Conservation (phyloP, 2,888 invertebrate species). For the Oscheius sp. region DNA sequence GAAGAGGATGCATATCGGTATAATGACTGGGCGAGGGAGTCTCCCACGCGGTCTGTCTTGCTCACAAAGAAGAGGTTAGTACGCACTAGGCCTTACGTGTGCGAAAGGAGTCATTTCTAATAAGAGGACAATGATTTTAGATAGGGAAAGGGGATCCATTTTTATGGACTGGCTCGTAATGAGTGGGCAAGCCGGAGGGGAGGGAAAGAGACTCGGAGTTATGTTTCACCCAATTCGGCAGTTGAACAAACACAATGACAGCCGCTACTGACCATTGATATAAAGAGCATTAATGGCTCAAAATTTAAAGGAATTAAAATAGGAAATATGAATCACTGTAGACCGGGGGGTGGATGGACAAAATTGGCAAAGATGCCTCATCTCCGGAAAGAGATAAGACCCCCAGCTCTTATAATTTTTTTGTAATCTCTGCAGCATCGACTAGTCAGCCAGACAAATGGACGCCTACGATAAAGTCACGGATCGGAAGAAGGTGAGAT, state of each 20-base stretch:
- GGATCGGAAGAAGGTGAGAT: background rate
- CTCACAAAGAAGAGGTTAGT: no score
- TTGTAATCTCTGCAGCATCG: no score
- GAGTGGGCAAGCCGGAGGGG: background rate
- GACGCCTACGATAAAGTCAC: background rate
- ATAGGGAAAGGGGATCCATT: background rate
- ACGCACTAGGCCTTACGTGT: no score
- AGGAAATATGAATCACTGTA: background rate
- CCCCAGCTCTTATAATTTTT: no score
- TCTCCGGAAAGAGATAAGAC: no score
- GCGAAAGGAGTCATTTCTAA: background rate
- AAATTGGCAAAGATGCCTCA: no score
- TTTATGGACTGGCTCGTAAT: constrained; percentile 8
- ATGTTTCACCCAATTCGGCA: constrained; percentile 36
- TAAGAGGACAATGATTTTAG: background rate
- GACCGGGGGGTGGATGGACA: no score
- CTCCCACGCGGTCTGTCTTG: background rate
- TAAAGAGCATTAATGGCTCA: no score
- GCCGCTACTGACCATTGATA: constrained; percentile 28
- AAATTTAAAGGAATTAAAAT: background rate
- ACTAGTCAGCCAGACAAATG: background rate
- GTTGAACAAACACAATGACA: constrained; percentile 31
- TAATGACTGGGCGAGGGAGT: background rate
- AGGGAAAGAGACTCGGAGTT: constrained; percentile 14
- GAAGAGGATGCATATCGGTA: background rate